Conservation (phyloP, 2,797 vertebrate genomes). For the Gambelia wislizenii region DNA sequence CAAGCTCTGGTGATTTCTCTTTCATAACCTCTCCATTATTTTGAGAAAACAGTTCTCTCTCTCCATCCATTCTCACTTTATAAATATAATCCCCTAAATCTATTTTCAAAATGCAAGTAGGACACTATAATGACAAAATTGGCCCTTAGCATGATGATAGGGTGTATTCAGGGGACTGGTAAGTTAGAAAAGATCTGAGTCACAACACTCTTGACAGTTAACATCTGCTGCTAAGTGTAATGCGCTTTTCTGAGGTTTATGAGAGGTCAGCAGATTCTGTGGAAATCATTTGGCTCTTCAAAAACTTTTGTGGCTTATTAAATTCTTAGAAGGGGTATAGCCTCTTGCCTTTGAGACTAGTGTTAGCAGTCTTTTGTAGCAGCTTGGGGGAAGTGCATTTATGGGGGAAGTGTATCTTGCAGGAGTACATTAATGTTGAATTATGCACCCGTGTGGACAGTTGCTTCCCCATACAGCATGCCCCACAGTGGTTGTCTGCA, state of each 20-base stretch:
- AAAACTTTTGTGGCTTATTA: background rate
- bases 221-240: background rate
- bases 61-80: background rate
- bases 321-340: background rate
- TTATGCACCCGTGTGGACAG: too few relatives aligned
- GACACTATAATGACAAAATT: background rate
- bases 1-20: background rate
- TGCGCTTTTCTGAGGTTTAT: background rate
- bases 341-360: background rate
- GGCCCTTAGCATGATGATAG: background rate
- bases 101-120: background rate
- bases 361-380: background rate
- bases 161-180: background rate
- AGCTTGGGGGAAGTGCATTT: background rate
- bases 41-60: background rate
- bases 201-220: background rate
- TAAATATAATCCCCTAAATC: background rate
- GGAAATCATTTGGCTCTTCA: background rate
- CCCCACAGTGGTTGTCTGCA: background rate
- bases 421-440: too few relatives aligned
- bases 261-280: background rate
- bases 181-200: background rate
- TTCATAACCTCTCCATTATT: background rate
- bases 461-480: background rate
- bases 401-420: too few relatives aligned